Percentiles rank a stretch among this genome's conserved stretches.
phyloP scores from a whole-genome alignment of 2,113 vertebrate genomes.

The Parus major region DNA sequence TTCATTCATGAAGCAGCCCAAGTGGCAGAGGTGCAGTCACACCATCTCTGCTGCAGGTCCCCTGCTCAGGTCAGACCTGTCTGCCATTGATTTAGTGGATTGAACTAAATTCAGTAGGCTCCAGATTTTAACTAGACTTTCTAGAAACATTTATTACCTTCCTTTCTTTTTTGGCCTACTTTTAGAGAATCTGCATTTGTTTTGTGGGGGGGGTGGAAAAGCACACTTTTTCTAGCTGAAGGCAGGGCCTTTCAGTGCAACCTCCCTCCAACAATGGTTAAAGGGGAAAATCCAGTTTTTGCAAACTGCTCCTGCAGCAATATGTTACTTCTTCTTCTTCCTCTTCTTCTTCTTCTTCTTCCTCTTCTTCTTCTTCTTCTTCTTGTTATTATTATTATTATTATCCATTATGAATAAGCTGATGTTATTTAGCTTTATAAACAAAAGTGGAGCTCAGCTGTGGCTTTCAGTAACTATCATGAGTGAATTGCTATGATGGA shows the following conservation, averaged over 20 bases:
- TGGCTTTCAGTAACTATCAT: background rate
- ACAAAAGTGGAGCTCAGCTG: background rate
- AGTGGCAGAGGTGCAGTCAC: background rate
- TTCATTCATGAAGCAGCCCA: background rate
- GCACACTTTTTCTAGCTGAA: background rate
- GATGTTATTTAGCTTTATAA: background rate
- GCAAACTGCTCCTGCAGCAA: background rate
- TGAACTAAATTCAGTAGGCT: background rate
- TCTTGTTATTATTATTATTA: background rate
- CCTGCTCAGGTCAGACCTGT: background rate
- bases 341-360: no score
- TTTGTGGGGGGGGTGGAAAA: fast-evolving
- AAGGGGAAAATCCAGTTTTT: background rate
- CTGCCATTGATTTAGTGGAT: background rate
- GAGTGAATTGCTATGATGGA: background rate
- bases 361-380: no score
- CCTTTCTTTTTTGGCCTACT: background rate
- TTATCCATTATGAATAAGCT: background rate
- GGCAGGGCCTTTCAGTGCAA: background rate
- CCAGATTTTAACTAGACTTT: background rate
- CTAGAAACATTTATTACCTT: background rate
- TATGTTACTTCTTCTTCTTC: background rate
- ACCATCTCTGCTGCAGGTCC: background rate
- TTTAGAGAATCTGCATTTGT: background rate
- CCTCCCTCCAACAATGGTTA: background rate